Evolutionary conservation across 1,140 invertebrate genomes (phyloP).

Genomic region (Drosophila triauraria): DNA sequence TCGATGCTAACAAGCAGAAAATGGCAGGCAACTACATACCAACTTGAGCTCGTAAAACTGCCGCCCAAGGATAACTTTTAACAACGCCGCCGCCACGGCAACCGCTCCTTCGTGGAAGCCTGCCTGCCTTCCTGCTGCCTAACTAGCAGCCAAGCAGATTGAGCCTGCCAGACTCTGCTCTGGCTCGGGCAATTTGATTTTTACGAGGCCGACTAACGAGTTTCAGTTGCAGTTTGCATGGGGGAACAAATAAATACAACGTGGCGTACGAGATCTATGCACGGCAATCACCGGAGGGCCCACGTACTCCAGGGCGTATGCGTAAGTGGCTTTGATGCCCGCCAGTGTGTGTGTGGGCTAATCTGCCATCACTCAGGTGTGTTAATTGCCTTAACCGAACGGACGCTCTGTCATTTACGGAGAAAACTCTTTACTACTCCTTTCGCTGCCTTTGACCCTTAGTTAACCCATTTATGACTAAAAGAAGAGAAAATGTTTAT

Average conservation of each 20-base stretch:
- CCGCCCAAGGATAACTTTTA: slow-evolving; percentile 73
- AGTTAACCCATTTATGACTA: neutral
- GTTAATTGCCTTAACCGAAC: slow-evolving; percentile 34
- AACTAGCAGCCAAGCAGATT: slow-evolving; percentile 19
- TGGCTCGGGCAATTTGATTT: slow-evolving; percentile 62
- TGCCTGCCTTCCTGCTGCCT: slow-evolving; percentile 23
- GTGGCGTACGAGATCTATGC: slow-evolving; percentile 58
- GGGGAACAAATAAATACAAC: slow-evolving; percentile 68
- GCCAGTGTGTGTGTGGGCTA: slow-evolving; percentile 25
- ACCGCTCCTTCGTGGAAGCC: slow-evolving; percentile 19
- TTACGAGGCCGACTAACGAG: slow-evolving; percentile 68
- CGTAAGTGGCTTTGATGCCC: slow-evolving; percentile 13
- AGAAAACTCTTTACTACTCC: neutral
- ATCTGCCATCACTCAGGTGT: slow-evolving; percentile 43
- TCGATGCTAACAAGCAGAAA: slow-evolving; percentile 72
- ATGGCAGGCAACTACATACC: slow-evolving; percentile 60
- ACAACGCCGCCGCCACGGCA: slow-evolving; percentile 36
- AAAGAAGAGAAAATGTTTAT: neutral
- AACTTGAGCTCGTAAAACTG: slow-evolving; percentile 69
- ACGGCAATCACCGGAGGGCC: slow-evolving; percentile 50
- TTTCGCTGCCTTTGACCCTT: slow-evolving; percentile 4
- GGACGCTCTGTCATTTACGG: slow-evolving; percentile 3
- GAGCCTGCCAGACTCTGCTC: slow-evolving; percentile 13
- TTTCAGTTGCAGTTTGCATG: slow-evolving; percentile 63
- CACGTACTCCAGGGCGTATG: slow-evolving; percentile 44